Base-by-base conservation (phyloP, 2,888 invertebrate species). In the Habrosyne pyritoides region DNA sequence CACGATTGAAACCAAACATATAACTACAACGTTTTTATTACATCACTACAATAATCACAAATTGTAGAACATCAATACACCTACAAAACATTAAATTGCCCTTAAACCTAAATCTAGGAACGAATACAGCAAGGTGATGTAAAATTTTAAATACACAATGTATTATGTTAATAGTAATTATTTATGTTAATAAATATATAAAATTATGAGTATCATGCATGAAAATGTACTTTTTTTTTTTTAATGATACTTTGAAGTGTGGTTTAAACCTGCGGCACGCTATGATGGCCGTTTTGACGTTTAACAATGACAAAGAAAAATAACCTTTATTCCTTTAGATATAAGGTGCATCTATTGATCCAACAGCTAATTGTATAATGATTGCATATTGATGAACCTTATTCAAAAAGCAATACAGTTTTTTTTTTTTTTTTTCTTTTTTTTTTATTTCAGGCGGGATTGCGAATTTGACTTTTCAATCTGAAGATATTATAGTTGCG, bases 91-190 rank as follows among this genome's bases (percentile, higher is more conserved):
- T n/a, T n/a, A n/a, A 62, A 18, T 18, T 56, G 52, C 54, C 52
- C 46, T 46, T 56, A 56, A 63, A 54, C 53, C 59, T 28, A 53
- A 54, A 36, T 49, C 56, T 64, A 68, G 70, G 71, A 73, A 71
- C 71, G 26, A 64, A 53, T 66, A 55, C 42, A 42, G 18, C 18
- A 42, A 42, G 42, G 42, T 18, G 18, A 18, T 42, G 18, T 14
- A 42, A 42, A 42, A 18, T 42, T n/a, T 14, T n/a, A 42, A 18
- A 8, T 42, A 42, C 42, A 42, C 18, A 42, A 42, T 18, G 8
- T 42, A 18, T 42, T 8, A 18, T 2, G 18, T 42, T 42, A 42
- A 42, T 8, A 18, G 14, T 18, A 42, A 6, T 18, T 18, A 2
- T 7, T 42, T 18, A 7, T 8, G 0, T 42, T 6, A 42, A 42